A percentile compares a stretch with the other conserved stretches of the same genome.
phyloP scores from a whole-genome alignment of 2,797 vertebrate species.

The Jordanella pulchra region DNA sequence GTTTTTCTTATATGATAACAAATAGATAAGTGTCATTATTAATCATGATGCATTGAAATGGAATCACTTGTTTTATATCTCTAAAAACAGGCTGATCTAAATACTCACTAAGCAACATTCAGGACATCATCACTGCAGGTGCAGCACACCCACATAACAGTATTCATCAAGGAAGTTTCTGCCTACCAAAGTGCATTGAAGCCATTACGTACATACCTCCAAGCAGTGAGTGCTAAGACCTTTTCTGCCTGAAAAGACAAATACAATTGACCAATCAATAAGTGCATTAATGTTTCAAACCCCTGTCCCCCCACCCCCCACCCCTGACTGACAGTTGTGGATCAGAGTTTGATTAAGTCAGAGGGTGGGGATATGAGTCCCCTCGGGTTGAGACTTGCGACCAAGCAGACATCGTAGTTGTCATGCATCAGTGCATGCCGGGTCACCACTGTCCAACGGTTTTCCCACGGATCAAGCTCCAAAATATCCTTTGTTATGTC shows the following conservation, averaged over 20 bases:
- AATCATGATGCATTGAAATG: slow-evolving; percentile 1
- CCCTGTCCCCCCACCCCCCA: too few species aligned
- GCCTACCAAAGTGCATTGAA: slow-evolving; percentile 42
- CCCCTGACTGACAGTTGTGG: slow-evolving; percentile 27
- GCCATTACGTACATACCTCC: slow-evolving; percentile 28
- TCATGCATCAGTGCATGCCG: slow-evolving; percentile 91
- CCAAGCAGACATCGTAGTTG: slow-evolving; percentile 94
- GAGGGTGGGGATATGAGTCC: slow-evolving; percentile 92
- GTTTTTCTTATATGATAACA: not conserved
- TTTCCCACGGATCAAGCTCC: slow-evolving; percentile 92
- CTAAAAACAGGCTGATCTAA: slow-evolving; percentile 4
- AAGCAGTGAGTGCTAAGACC: slow-evolving; percentile 35
- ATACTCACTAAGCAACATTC: slow-evolving; percentile 8
- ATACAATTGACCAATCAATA: slow-evolving; percentile 55
- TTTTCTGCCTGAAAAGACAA: slow-evolving; percentile 33
- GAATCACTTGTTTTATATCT: slow-evolving; percentile 9
- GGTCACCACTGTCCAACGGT: slow-evolving; percentile 90
- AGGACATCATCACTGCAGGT: slow-evolving; percentile 16
- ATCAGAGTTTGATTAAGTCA: slow-evolving; percentile 80
- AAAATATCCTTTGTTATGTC: slow-evolving; percentile 94
- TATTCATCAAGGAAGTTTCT: slow-evolving; percentile 53
- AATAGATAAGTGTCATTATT: slow-evolving; percentile 2
- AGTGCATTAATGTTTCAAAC: slow-evolving; percentile 54
- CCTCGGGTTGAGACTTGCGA: slow-evolving; percentile 92
- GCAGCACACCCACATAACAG: slow-evolving; percentile 14